A percentile compares a stretch with the other conserved stretches of the same genome.
Evolutionary conservation across 1,140 invertebrate species (phyloP).

Genomic region (Brachionus angularis): DNA sequence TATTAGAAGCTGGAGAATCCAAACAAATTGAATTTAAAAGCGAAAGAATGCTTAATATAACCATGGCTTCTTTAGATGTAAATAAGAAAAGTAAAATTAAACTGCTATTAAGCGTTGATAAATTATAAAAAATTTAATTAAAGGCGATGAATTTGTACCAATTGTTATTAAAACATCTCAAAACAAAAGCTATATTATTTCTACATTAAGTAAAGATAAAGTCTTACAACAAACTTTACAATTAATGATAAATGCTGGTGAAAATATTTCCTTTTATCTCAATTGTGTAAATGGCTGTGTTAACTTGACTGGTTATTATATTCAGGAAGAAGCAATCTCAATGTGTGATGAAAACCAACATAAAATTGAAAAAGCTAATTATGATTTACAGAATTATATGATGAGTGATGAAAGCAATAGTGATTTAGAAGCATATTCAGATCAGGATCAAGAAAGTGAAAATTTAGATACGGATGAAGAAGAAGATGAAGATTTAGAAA

Average conservation of each 20-base stretch:
- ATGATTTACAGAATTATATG: conserved; percentile 7
- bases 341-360: conserved; percentile 1
- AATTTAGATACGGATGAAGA: conserved; percentile 15
- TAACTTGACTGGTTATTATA: conserved; percentile 36
- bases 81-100: conserved; percentile 26
- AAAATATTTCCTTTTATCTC: conserved; percentile 28
- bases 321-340: conserved; percentile 13
- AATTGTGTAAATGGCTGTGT: conserved; percentile 8
- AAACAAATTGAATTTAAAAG: conserved; percentile 28
- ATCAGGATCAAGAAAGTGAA: conserved; percentile 5
- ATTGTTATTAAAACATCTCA: conserved; percentile 8
- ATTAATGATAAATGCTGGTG: conserved; percentile 36
- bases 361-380: conserved; percentile 19
- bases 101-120: background rate
- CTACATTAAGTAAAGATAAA: conserved; percentile 31
- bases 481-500: conserved; percentile 15
- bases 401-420: background rate
- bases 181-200: conserved; percentile 3
- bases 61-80: conserved; percentile 22
- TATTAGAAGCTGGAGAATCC: background rate
- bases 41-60: conserved; percentile 34
- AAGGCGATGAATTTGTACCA: conserved; percentile 35
- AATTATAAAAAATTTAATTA: background rate
- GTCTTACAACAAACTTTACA: conserved; percentile 31
- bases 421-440: background rate